These are phyloP conservation scores for Caretta caretta DNA, from an alignment of 2,113 vertebrate genomes.

Conservation along the genomic window DNA sequence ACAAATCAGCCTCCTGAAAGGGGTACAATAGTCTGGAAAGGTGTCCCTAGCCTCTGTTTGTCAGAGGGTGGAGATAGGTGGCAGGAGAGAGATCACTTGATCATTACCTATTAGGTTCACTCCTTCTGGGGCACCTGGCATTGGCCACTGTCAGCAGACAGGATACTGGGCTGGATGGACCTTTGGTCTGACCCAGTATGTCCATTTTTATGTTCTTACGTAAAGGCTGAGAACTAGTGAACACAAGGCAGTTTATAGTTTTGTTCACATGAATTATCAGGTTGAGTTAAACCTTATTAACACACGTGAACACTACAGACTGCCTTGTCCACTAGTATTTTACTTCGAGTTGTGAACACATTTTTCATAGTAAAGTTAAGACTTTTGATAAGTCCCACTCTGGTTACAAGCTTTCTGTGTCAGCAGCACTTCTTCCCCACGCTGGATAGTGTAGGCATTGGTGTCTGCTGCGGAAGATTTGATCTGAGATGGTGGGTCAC, in stretches of 20 bases:
- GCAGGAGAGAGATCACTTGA: too few species aligned
- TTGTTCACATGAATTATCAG: background rate
- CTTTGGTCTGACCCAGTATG: too few species aligned
- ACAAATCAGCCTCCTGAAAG: too few species aligned
- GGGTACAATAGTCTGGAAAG: too few species aligned
- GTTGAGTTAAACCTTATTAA: background rate
- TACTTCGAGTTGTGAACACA: accelerated
- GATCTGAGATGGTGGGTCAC: background rate
- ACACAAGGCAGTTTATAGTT: background rate
- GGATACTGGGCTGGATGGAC: too few species aligned
- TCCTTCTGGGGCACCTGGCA: too few species aligned
- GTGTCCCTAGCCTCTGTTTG: too few species aligned
- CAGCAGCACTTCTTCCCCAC: background rate
- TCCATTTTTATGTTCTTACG: too few species aligned
- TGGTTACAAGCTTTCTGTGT: background rate
- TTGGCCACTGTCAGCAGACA: too few species aligned
- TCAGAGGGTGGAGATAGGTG: too few species aligned
- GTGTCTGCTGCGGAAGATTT: background rate
- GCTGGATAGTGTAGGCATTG: background rate
- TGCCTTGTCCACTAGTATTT: background rate
- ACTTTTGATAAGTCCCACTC: background rate
- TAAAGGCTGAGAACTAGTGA: background rate
- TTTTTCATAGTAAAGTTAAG: background rate
- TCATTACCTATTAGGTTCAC: too few species aligned
- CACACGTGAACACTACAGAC: background rate